phyloP scores from a whole-genome alignment of 2,888 invertebrate genomes.

The Cryptocephalus moraei region DNA sequence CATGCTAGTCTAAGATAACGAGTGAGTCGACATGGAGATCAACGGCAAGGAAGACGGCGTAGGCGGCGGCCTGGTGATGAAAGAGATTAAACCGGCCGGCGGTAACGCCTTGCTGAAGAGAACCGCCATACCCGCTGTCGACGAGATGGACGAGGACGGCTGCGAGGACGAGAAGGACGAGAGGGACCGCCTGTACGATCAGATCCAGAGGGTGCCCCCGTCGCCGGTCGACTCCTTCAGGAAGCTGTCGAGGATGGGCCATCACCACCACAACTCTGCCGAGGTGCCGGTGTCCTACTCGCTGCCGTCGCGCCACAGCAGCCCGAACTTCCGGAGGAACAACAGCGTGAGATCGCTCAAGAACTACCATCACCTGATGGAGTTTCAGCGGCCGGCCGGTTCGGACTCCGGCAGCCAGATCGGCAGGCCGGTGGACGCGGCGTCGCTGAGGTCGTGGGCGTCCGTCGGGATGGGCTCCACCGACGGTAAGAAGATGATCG shows the following conservation, averaged over 20 bases:
- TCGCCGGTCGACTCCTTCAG: conserved; percentile 20
- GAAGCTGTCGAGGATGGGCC: conserved; percentile 10
- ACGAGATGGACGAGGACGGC: conserved; percentile 11
- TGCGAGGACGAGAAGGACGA: conserved; percentile 16
- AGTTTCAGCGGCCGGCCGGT: conserved; percentile 11
- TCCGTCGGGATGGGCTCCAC: conserved; percentile 84
- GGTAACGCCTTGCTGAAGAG: conserved; percentile 7
- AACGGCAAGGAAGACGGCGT: conserved; percentile 12
- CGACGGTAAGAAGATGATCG: conserved; percentile 77
- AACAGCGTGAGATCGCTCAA: conserved; percentile 27
- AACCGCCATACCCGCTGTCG: conserved; percentile 11
- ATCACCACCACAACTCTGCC: conserved; percentile 8
- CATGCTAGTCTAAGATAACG: conserved; percentile 3
- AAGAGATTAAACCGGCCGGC: conserved; percentile 11
- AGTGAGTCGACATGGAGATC: neutral
- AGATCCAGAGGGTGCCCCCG: neutral
- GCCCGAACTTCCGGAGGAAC: conserved; percentile 26
- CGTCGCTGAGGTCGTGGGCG: conserved; percentile 67
- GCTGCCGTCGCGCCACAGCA: conserved; percentile 20
- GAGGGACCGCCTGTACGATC: neutral
- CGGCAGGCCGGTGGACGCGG: conserved; percentile 47
- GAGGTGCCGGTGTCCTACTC: conserved; percentile 7
- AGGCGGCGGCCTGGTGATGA: conserved; percentile 12
- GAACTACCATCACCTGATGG: conserved; percentile 20
- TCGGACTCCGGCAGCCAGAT: conserved; percentile 47